Percentiles rank a stretch among this genome's conserved stretches.
Conservation (phyloP, 2,113 vertebrate genomes). For the Mellivora capensis region DNA sequence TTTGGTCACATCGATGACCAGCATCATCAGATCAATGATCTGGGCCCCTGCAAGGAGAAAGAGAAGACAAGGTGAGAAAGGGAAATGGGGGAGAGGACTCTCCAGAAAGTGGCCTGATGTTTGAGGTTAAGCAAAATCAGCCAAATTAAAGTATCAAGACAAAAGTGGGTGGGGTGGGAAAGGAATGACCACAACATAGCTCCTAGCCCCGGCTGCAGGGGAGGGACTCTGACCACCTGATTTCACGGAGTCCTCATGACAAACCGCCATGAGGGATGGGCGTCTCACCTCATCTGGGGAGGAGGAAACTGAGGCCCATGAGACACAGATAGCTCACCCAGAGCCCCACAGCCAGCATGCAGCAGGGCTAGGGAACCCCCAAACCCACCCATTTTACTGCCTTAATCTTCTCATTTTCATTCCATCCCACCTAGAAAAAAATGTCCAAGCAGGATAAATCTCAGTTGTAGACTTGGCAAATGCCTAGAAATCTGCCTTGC, state of each 20-base stretch:
- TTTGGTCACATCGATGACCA: slow-evolving; percentile 98
- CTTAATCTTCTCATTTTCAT: background rate
- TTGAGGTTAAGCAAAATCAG: background rate
- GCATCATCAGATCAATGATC: slow-evolving; percentile 98
- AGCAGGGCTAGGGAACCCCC: background rate
- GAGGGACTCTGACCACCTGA: background rate
- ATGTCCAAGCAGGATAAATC: background rate
- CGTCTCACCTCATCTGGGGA: background rate
- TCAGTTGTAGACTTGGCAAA: background rate
- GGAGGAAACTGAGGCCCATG: background rate
- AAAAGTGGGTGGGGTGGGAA: background rate
- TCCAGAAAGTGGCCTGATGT: background rate
- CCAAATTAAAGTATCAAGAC: background rate
- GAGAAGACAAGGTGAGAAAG: slow-evolving; percentile 62
- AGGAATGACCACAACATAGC: background rate
- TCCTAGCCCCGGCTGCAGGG: background rate
- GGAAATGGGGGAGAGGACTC: background rate
- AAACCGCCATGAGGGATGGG: background rate
- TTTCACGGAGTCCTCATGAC: background rate
- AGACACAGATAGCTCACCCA: background rate
- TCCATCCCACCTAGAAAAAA: background rate
- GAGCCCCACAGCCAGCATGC: background rate
- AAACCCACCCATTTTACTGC: background rate
- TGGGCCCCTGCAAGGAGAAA: slow-evolving; percentile 89
- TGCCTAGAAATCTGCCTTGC: background rate